Base-by-base conservation (phyloP, 2,113 vertebrate species). In the Hemichromis elongatus region DNA sequence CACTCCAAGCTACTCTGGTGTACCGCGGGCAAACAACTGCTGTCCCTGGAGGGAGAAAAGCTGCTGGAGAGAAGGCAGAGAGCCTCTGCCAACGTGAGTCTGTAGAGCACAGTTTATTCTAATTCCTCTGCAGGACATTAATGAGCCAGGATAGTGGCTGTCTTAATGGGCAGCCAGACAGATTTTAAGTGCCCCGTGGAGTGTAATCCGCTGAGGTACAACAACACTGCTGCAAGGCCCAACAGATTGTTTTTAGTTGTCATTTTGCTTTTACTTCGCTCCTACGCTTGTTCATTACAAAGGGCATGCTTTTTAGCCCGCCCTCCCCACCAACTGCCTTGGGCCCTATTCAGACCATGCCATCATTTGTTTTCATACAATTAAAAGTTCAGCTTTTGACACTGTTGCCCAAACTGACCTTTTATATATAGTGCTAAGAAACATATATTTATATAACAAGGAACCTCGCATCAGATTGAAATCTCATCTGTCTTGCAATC, bases 151-250 rank as follows among this genome's bases (percentile, higher is more conserved):
- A 83, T 91, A 86, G 90, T 88, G 86, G 85, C 84, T 88, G 91
- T 92, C 85, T 92, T 92, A 94, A 93, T 93, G 88, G 92, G 92
- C 88, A 92, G 86, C 86, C 84, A 87, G 87, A 93, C 93, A 91
- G 93, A 87, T 90, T 95, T 91, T 88, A 92, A 90, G 92, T 87
- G 90, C 89, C 94, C 94, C 42, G 28, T 87, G 88, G 95, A 93
- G 92, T 84, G 75, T 88, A 94, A 95, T 94, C 92, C 89, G 81
- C 81, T 21, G 88, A 93, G 91, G 86, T 85, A 90, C 89, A 87
- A 91, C 88, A 86, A 75, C 86, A 77, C 75, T 77, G 90, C 92
- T 90, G 86, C 89, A 90, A 91, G 78, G 85, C 87, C 85, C 81
- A 86, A 85, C 90, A 92, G 82, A 93, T 86, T 92, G 90, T 86